Evolutionary conservation across 2,797 vertebrate species (phyloP).

Genomic region (Spinus olivaceus): DNA sequence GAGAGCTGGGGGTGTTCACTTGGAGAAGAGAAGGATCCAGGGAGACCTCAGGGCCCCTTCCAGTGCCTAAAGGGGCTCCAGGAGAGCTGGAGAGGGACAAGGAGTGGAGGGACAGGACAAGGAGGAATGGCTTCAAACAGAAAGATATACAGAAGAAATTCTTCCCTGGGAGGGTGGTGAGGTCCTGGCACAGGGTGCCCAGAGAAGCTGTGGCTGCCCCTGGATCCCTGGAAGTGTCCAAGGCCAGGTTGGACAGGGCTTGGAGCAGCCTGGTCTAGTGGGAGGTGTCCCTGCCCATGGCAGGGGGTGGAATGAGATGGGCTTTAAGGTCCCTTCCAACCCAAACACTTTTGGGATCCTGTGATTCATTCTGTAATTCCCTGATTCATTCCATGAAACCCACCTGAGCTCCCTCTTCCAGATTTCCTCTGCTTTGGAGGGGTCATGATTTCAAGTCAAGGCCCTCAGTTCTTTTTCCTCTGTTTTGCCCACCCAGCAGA

Average conservation of each 20-base stretch:
- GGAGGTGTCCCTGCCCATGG: not conserved
- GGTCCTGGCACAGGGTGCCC: not conserved
- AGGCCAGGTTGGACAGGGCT: accelerated
- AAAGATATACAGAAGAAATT: not conserved
- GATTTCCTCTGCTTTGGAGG: not conserved
- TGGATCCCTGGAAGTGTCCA: not conserved
- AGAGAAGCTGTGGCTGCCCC: not conserved
- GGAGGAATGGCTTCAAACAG: not conserved
- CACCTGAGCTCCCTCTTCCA: accelerated
- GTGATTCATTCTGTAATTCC: accelerated
- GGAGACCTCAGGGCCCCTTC: accelerated
- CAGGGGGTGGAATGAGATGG: accelerated
- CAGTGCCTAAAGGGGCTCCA: not conserved
- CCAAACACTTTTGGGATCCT: not conserved
- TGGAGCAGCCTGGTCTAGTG: accelerated
- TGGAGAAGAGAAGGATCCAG: not conserved
- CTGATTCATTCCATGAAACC: not conserved
- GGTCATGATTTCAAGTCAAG: not conserved
- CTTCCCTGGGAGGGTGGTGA: accelerated
- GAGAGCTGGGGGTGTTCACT: not conserved
- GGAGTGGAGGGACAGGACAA: accelerated
- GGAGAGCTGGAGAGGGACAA: not conserved
- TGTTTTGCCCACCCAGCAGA: not conserved
- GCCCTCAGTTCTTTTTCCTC: not conserved
- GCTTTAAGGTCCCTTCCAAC: not conserved